Percentiles rank a stretch among this genome's conserved stretches.
phyloP scores from a whole-genome alignment of 2,113 vertebrate genomes.

The Myodes glareolus region DNA sequence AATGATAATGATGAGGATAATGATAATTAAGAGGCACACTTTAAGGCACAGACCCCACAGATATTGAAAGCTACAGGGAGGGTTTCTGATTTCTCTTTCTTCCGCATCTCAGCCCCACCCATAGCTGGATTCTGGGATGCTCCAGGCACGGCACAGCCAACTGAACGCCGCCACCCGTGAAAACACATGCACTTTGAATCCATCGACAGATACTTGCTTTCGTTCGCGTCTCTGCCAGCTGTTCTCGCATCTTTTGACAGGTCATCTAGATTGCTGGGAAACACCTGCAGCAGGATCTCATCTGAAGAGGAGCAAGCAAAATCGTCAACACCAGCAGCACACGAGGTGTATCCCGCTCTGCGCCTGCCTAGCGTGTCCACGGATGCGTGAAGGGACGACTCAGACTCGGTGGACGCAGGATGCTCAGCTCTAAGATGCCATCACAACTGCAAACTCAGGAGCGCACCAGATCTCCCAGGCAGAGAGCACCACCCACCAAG shows the following conservation, averaged over 20 bases:
- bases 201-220: not conserved
- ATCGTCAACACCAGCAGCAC: not conserved
- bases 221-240: not conserved
- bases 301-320: not conserved
- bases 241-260: not conserved
- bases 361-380: not conserved
- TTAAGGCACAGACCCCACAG: not conserved
- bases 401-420: no score
- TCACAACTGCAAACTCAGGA: not conserved
- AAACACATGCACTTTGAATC: fast-evolving
- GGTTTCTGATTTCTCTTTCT: not conserved
- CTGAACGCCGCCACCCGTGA: not conserved
- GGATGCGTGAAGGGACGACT: not conserved
- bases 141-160: not conserved
- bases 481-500: not conserved
- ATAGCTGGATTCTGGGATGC: not conserved
- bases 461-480: no score
- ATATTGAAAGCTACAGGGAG: not conserved
- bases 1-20: no score
- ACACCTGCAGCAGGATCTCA: not conserved
- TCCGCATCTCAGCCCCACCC: not conserved
- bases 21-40: not conserved
- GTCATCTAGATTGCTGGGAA: no score
- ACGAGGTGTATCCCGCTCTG: fast-evolving
- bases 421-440: not conserved